Conservation (phyloP, 1,140 invertebrate genomes). For the Homalodisca vitripennis region DNA sequence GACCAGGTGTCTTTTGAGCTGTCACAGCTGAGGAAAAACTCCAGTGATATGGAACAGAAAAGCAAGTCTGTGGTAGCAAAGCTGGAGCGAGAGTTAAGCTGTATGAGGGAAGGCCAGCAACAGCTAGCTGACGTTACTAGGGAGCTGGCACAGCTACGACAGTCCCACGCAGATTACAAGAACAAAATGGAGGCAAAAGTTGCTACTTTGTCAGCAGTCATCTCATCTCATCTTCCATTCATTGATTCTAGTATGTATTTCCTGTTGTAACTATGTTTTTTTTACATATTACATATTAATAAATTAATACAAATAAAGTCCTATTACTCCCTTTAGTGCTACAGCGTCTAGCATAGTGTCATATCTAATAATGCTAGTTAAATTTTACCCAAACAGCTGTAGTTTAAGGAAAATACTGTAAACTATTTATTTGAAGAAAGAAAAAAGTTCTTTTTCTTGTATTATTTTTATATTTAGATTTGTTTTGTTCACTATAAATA, state of each 20-base stretch:
- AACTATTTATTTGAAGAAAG: no score
- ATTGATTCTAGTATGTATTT: slow-evolving; percentile 33
- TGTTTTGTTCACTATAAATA: no score
- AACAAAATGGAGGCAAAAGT: slow-evolving; percentile 29
- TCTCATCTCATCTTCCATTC: slow-evolving; percentile 35
- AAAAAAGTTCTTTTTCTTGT: no score
- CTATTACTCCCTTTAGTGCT: no score
- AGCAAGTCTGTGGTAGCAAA: slow-evolving; percentile 54
- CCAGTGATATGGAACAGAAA: slow-evolving; percentile 53
- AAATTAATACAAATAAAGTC: no score
- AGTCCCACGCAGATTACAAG: slow-evolving; percentile 43
- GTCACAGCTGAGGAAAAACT: slow-evolving; percentile 57
- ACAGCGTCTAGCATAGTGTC: no score
- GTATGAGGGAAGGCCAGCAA: slow-evolving; percentile 47
- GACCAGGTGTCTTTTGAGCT: slow-evolving; percentile 61
- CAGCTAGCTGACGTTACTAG: slow-evolving; percentile 42
- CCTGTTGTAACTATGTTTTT: no score
- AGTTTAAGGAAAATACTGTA: no score
- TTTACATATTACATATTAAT: background rate
- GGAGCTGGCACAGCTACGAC: slow-evolving; percentile 50
- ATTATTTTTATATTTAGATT: no score
- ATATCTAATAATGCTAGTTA: no score
- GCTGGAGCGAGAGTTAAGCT: slow-evolving; percentile 53
- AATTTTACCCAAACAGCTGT: no score
- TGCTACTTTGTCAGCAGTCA: slow-evolving; percentile 21